These are phyloP conservation scores for Botia kubotai DNA, from an alignment of 2,797 vertebrate species.

Conservation along the genomic window DNA sequence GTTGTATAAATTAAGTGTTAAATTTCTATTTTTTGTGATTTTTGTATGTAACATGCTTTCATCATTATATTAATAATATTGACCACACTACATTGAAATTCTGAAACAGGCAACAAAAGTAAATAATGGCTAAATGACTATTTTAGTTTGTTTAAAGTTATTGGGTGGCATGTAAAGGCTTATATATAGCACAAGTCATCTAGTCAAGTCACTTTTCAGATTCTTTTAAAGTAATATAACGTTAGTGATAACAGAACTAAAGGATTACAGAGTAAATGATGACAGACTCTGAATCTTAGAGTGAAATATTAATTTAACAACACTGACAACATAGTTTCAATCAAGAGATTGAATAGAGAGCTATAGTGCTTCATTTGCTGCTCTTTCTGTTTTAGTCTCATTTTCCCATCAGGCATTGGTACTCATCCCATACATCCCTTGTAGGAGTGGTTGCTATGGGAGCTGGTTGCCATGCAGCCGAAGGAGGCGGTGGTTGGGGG, in stretches of 20 bases:
- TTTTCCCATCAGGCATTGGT: slow-evolving; percentile 39
- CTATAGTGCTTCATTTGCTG: slow-evolving; percentile 46
- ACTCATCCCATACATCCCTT: slow-evolving; percentile 63
- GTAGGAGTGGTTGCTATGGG: slow-evolving; percentile 79
- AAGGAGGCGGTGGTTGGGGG: slow-evolving; percentile 52
- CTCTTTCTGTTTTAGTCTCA: slow-evolving; percentile 59
- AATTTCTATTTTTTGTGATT: no score
- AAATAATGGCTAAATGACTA: no score
- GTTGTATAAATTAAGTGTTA: no score
- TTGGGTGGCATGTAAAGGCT: not conserved
- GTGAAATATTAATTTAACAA: no score
- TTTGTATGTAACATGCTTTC: no score
- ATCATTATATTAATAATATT: no score
- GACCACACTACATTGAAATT: no score
- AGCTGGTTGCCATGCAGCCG: slow-evolving; percentile 77
- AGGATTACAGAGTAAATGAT: no score
- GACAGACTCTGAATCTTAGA: no score
- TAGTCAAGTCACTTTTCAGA: not conserved
- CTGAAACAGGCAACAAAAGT: no score
- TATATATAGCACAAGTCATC: not conserved
- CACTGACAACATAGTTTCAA: no score
- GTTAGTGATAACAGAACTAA: no score
- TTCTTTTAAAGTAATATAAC: not conserved
- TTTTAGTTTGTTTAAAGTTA: not conserved
- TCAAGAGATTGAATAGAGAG: not conserved